Evolutionary conservation across 2,797 vertebrate genomes (phyloP), one percentile per base, ranked within the genome.

Genomic region (Calcarius lapponicus): DNA sequence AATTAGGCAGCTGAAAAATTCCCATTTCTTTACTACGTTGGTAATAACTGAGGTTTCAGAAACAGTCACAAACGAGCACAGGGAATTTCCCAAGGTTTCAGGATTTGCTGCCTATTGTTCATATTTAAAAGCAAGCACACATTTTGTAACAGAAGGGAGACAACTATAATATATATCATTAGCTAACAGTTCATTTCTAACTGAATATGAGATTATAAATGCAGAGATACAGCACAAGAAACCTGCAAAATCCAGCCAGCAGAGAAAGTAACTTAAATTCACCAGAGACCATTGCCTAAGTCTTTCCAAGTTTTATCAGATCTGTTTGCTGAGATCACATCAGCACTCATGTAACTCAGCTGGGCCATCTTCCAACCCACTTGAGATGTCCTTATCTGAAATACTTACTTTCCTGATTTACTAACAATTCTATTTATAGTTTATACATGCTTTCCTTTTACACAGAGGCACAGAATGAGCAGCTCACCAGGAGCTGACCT

Each of bases 1-100:
- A 88, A 71, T 51, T 86, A 91, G 73, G 38, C 26, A 64, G 50
- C 57, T 72, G 58, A 80, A 93, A 81, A 38, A 85, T 47, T 94
- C 86, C 86, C 24, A 17, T 48, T 88, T 90, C 80, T 76, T 85
- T 91, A 57, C 26, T 71, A 42, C 57, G 50, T 31, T 38, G 7
- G 36, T 79, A 31, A 73, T 42, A 92, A 69, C 74, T 29, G 31
- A 86, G n/a, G 53, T 94, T 97, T 96, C 86, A 93, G 47, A 84
- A 95, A 71, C 4, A 81, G 51, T 92, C 54, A 88, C 14, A 47
- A 43, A 83, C 61, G 17, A 89, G 25, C 88, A 69, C 31, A 74
- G 79, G 67, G 91, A 89, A 87, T 90, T 95, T 90, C 94, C 94
- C 53, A 50, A 28, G 38, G 57, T 80, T 72, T 80, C 84, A 81